Percentiles rank a stretch among this genome's conserved stretches.
Conservation (phyloP, 2,113 vertebrate species). For the Promerops cafer region DNA sequence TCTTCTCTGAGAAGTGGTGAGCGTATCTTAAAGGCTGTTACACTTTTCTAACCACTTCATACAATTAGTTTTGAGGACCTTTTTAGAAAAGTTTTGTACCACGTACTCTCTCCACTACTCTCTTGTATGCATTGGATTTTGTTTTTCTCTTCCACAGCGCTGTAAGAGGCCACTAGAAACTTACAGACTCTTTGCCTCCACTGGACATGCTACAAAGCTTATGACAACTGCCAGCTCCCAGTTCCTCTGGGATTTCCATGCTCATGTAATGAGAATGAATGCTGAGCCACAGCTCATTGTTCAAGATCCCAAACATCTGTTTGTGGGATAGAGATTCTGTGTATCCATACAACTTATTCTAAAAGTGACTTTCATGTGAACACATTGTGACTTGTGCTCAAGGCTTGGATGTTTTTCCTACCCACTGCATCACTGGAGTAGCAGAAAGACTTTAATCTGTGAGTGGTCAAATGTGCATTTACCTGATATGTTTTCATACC, state of each 20-base stretch:
- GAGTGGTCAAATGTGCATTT: not conserved
- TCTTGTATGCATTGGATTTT: not conserved
- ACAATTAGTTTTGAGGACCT: not conserved
- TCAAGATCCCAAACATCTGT: not conserved
- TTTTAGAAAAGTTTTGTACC: not conserved
- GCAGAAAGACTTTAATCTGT: not conserved
- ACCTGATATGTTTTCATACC: not conserved
- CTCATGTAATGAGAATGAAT: slow-evolving; percentile 2
- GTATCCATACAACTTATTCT: not conserved
- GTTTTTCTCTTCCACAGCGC: not conserved
- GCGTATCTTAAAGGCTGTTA: not conserved
- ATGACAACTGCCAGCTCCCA: not conserved
- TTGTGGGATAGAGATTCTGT: not conserved
- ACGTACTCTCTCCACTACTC: not conserved
- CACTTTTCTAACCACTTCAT: not conserved
- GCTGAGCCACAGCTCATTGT: not conserved
- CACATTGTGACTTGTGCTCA: not conserved
- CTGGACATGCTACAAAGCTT: not conserved
- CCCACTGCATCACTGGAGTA: not conserved
- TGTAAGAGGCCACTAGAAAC: not conserved
- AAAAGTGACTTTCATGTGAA: not conserved
- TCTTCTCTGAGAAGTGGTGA: not conserved
- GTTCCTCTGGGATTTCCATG: not conserved
- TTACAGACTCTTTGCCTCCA: not conserved
- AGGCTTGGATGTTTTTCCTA: not conserved